Conservation (phyloP, 53 echinoderm and acorn worm genomes). For the Stichopus horrens region DNA sequence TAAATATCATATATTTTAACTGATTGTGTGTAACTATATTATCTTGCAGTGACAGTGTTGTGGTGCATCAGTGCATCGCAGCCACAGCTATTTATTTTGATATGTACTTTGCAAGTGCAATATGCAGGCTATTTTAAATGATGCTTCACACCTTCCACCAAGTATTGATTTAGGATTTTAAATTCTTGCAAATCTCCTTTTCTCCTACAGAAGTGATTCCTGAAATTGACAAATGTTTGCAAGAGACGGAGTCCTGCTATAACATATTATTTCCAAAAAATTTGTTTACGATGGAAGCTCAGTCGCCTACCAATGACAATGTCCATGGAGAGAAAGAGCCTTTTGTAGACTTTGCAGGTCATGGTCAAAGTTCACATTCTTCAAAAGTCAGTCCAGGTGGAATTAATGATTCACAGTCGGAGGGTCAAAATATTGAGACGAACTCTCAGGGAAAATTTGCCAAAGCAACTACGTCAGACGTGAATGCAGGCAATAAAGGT, state of each 20-base stretch:
- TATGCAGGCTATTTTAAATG: too few species aligned
- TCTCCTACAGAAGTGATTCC: conserved; percentile 75
- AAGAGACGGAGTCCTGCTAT: conserved; percentile 87
- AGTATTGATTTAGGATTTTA: too few species aligned
- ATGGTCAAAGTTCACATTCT: background rate
- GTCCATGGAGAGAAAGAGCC: background rate
- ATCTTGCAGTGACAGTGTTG: too few species aligned
- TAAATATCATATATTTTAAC: too few species aligned
- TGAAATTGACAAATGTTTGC: conserved; percentile 84
- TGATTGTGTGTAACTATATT: too few species aligned
- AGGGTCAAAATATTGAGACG: background rate
- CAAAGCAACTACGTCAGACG: background rate
- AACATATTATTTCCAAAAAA: conserved; percentile 78
- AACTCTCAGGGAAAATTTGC: background rate
- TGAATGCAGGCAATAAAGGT: background rate
- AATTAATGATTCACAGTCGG: conserved; percentile 22
- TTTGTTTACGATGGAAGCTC: background rate
- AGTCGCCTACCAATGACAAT: background rate
- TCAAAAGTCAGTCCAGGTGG: background rate
- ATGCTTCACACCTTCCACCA: too few species aligned
- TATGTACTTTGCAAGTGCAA: too few species aligned
- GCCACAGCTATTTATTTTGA: too few species aligned
- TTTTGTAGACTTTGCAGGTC: background rate
- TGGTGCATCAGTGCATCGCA: too few species aligned
- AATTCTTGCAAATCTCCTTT: background rate